These are phyloP conservation scores for Tinea pellionella DNA, from an alignment of 2,888 invertebrate species.

Conservation along the genomic window DNA sequence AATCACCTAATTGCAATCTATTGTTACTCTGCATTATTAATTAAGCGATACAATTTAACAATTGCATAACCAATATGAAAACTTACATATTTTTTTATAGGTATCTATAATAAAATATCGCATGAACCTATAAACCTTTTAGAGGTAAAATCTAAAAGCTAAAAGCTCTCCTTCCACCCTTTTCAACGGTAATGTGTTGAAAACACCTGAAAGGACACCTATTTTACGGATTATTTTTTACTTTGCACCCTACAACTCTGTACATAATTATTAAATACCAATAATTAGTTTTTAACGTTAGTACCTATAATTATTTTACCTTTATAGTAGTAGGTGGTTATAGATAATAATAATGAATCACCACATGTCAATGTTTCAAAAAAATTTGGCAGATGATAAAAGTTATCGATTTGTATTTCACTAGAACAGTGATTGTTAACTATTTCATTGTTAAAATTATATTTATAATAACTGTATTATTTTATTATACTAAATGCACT, in stretches of 20 bases:
- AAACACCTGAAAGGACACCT: not conserved
- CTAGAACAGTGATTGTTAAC: not conserved
- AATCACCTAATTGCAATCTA: too few relatives aligned
- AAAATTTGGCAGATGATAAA: not conserved
- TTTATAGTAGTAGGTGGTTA: not conserved
- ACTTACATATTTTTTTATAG: not conserved
- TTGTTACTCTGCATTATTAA: too few relatives aligned
- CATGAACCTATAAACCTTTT: not conserved
- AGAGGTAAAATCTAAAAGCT: not conserved
- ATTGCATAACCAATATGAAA: not conserved
- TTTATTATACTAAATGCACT: not conserved
- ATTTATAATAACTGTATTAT: not conserved
- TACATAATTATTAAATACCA: not conserved
- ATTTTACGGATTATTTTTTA: not conserved
- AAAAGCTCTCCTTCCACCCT: not conserved
- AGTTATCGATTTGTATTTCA: not conserved
- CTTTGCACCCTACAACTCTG: not conserved
- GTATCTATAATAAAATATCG: not conserved
- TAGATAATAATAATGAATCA: not conserved
- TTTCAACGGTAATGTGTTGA: constrained; percentile 6
- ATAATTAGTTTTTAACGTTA: not conserved
- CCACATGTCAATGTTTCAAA: not conserved
- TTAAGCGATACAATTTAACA: too few relatives aligned
- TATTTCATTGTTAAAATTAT: not conserved
- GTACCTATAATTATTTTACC: not conserved